Base-by-base conservation (phyloP, 2,113 vertebrate genomes). In the Cacatua alba region DNA sequence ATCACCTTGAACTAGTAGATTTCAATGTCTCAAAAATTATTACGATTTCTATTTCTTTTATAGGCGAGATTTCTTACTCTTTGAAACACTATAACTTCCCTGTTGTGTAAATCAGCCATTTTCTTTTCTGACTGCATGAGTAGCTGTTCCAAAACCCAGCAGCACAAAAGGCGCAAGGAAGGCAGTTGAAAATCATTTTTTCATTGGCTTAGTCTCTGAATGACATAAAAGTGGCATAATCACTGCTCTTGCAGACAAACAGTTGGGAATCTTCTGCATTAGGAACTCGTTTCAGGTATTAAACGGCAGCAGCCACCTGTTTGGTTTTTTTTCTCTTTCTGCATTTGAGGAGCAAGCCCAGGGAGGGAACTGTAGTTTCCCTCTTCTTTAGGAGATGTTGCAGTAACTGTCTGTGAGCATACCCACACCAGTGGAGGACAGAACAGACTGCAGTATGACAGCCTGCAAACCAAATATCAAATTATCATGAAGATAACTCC, bases 401-500 rank as follows among this genome's bases (percentile, higher is more conserved):
- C 21, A 10, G 2, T 41, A 67, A 48, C 18, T 18, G 4, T 17
- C 26, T 1, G 4, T 5, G 24, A 78, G 52, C 20, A 15, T 20
- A 64, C 9, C 21, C 2, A 1, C 9, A 31, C 17, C 20, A 3
- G 0, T 3, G 3, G 16, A 87, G 28, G n/a, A 52, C 28, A 85
- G 52, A 64, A 63, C 24, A 76, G 28, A n/a, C 0, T 76, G 11
- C 19, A 51, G 23, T 21, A 44, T 7, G 11, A 82, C 13, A 91
- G 10, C 24, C 43, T 75, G 53, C n/a, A 39, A 67, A 9, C 3
- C 43, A 85, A 84, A 20, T 49, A 75, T 31, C 31, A 21, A 44
- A 57, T 62, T 59, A 37, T 44, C 14, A 37, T 28, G 31, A 90
- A 79, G n/a, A 68, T 19, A 2, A 13, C 9, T 11, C 2, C 4